Evolutionary conservation across 2,113 vertebrate species (phyloP), one percentile per base, ranked within the genome.

Genomic region (Mormyrus iriodes): DNA sequence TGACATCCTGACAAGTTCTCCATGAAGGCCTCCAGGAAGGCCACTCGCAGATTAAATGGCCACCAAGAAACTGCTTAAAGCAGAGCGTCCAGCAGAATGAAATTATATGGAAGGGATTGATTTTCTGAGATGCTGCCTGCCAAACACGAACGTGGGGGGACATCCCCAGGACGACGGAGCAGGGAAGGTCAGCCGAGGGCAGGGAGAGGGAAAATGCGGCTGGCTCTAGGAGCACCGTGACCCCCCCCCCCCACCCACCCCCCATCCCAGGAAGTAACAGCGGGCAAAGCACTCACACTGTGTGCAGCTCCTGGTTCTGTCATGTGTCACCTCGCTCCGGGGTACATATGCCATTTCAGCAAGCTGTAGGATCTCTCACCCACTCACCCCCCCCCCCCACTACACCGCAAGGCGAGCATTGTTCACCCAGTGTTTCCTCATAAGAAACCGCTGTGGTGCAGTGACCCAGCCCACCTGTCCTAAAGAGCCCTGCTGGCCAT

Each of bases 61-160:
- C 39, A 6, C 84, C 86, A 12, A 13, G 51, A 24, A 53, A 46
- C 9, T 55, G 48, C 55, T 49, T 51, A 39, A 48, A 48, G 83
- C 17, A 31, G 76, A 88, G 58, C 42, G 53, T 49, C 42, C 27
- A 4, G 52, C 12, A 21, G 17, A 39, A 35, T n/a, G 5, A 39
- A 76, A 55, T 31, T 4, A 65, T 51, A 88, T 13, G 44, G 73
- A 79, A 87, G 3, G 46, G 55, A 90, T 87, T 87, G 61, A 90
- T 87, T 82, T 58, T 82, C 24, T 8, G 46, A 4, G n/a, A 73
- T 49, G 73, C 42, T 53, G 52, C 52, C 52, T 12, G 52, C 52
- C 17, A n/a, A n/a, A n/a, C n/a, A n/a, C n/a, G n/a, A n/a, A n/a
- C n/a, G n/a, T n/a, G 44, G 51, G 51, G 15, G 17, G 17, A 17